Conservation (phyloP, 2,797 vertebrate species). For the Silurus lanzhouensis region DNA sequence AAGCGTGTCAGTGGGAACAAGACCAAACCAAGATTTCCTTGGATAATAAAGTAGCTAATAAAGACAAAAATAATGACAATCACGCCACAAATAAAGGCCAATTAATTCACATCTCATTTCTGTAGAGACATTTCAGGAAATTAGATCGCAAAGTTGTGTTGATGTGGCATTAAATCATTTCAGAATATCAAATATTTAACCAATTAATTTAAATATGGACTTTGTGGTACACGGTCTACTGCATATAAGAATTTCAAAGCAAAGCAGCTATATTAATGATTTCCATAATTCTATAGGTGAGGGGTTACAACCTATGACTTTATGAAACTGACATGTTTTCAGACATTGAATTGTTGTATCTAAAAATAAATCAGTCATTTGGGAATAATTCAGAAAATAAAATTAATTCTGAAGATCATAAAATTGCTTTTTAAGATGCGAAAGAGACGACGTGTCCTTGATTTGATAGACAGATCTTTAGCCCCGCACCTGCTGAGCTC, state of each 20-base stretch:
- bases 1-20: neutral
- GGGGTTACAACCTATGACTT: neutral
- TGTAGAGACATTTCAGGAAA: neutral
- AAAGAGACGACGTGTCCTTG: neutral
- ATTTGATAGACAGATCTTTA: constrained; percentile 60
- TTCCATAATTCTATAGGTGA: neutral
- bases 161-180: neutral
- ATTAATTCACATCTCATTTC: neutral
- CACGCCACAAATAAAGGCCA: too few species aligned
- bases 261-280: neutral
- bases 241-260: neutral
- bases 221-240: neutral
- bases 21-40: neutral
- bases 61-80: too few species aligned
- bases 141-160: neutral
- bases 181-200: neutral
- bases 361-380: neutral
- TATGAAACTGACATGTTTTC: neutral
- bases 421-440: neutral
- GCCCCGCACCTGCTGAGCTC: constrained; percentile 86
- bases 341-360: neutral
- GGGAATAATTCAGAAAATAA: neutral
- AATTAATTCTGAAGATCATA: neutral
- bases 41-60: neutral
- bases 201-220: neutral